Conservation (phyloP, 2,888 invertebrate genomes). For the Papilio gigon region DNA sequence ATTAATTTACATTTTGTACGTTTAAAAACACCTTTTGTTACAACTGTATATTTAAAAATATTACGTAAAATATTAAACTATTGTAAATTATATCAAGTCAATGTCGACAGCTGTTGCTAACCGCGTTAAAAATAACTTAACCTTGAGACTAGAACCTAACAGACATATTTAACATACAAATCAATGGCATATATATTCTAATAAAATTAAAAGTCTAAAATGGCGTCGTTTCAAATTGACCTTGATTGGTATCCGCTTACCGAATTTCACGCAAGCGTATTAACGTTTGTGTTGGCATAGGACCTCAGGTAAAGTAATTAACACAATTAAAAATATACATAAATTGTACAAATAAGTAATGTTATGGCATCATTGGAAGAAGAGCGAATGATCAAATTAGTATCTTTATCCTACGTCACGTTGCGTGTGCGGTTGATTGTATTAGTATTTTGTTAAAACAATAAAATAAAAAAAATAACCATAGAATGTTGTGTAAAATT, state of each 20-base stretch:
- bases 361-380: too few relatives aligned
- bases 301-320: constrained; percentile 12
- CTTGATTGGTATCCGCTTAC: constrained; percentile 21
- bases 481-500: neutral
- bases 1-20: too few relatives aligned
- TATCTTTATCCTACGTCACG: too few relatives aligned
- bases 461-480: too few relatives aligned
- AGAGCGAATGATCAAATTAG: too few relatives aligned
- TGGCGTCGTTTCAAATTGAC: constrained; percentile 1
- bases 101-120: neutral
- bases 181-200: neutral
- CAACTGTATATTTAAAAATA: too few relatives aligned
- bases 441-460: too few relatives aligned
- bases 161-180: neutral
- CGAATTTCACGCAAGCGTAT: constrained; percentile 15
- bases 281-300: constrained; percentile 6
- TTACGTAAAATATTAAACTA: neutral
- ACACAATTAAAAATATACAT: neutral
- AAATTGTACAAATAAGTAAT: too few relatives aligned
- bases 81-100: neutral
- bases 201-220: neutral
- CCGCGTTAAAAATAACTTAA: neutral
- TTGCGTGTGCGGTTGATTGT: too few relatives aligned
- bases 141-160: neutral
- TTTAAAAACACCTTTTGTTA: too few relatives aligned